A percentile compares a stretch with the other conserved stretches of the same genome.
These are phyloP conservation scores for Drosophila sucinea DNA, from an alignment of 1,140 invertebrate genomes.

Conservation along the genomic window DNA sequence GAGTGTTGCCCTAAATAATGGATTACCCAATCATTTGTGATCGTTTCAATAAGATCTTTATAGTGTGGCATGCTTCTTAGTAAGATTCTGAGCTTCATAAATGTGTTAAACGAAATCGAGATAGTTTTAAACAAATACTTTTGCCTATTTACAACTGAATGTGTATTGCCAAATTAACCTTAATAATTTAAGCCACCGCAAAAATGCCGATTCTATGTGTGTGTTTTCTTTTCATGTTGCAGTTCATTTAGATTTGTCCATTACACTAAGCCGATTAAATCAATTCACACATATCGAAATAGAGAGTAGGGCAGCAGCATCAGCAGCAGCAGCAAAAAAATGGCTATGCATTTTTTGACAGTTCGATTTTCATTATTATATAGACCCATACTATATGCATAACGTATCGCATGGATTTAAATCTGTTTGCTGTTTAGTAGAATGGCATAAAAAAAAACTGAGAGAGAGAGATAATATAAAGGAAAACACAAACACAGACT, in stretches of 20 bases:
- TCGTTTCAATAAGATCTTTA: too few relatives aligned
- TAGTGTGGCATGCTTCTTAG: too few relatives aligned
- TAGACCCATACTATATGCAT: conserved; percentile 10
- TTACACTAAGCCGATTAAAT: conserved; percentile 58
- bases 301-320: background rate
- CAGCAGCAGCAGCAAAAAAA: background rate
- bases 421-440: conserved; percentile 46
- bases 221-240: background rate
- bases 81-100: too few relatives aligned
- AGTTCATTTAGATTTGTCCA: conserved; percentile 45
- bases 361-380: conserved; percentile 40
- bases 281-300: conserved; percentile 7
- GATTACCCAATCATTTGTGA: too few relatives aligned
- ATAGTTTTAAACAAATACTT: background rate
- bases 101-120: too few relatives aligned
- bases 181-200: conserved; percentile 44
- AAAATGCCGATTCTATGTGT: background rate
- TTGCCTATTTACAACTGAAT: conserved; percentile 21
- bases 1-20: too few relatives aligned
- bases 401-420: conserved; percentile 39
- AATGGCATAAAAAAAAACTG: conserved; percentile 40
- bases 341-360: conserved; percentile 47
- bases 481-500: background rate
- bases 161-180: conserved; percentile 31
- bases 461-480: conserved; percentile 16